Percentiles rank a stretch among this genome's conserved stretches.
Conservation (phyloP, 2,888 invertebrate species). For the Macrophya annulata region DNA sequence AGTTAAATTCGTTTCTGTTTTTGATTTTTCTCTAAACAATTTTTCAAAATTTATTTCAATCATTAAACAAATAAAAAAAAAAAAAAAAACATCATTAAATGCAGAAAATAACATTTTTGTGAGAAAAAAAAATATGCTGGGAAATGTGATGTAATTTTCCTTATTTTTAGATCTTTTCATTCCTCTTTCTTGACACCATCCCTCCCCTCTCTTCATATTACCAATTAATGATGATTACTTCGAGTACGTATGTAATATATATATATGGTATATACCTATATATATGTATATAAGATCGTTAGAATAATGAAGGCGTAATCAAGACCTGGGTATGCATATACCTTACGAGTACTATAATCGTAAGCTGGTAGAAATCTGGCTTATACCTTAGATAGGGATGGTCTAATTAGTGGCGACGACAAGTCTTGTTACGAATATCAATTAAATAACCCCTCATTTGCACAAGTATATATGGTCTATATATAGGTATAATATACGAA, state of each 20-base stretch:
- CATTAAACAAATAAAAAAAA: too few relatives aligned
- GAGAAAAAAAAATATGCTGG: neutral
- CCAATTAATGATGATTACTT: neutral
- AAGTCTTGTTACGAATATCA: slow-evolving; percentile 36
- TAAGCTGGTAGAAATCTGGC: neutral
- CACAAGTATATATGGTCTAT: neutral
- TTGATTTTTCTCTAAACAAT: neutral
- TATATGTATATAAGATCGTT: slow-evolving; percentile 15
- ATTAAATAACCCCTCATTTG: slow-evolving; percentile 9
- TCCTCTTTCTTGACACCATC: neutral
- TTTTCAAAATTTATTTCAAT: too few relatives aligned
- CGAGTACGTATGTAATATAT: neutral
- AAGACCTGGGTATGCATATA: neutral
- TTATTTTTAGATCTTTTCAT: neutral
- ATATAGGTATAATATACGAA: too few relatives aligned
- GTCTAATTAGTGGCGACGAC: slow-evolving; percentile 7
- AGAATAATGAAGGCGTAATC: slow-evolving; percentile 44
- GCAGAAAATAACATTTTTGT: too few relatives aligned
- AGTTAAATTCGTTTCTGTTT: neutral
- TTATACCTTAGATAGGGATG: neutral
- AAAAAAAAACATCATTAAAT: too few relatives aligned
- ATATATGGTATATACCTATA: neutral
- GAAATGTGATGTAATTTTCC: neutral
- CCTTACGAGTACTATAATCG: neutral
- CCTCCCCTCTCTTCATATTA: neutral